Base-by-base conservation (phyloP, 2,888 invertebrate species). In the Spicauda simplicius region DNA sequence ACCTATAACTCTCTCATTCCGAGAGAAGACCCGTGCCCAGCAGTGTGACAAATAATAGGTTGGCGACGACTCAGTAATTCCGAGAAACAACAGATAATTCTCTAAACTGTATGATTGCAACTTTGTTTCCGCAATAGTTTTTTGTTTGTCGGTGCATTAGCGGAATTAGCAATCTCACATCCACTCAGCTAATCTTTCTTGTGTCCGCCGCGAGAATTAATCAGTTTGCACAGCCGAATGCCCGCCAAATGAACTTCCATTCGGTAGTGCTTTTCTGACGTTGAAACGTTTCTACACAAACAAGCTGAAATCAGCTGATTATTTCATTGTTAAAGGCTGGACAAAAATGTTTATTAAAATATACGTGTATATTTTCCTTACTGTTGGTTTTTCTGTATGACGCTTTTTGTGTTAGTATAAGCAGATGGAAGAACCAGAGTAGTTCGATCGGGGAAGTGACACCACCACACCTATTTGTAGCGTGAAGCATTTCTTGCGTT, bases 131-230 rank as follows among this genome's bases (percentile, higher is more conserved):
- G 14, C n/a, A 45, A 14, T 45, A n/a, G 14, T 25, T 45, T n/a
- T n/a, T 45, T 45, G 45, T 91, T 91, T 91, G 91, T 91, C 84
- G 78, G 82, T 89, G 92, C 92, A 92, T 92, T 92, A 92, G 90
- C 82, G 88, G 86, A 88, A 92, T 92, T 92, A 92, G 88, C 86
- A 91, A 91, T 92, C 90, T 90, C 91, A 87, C 87, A 88, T 85
- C 85, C 81, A 84, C 76, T 79, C 74, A 82, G 83, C 87, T 90
- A 87, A 91, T 91, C 88, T 88, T 88, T 90, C 89, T 88, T 83
- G 86, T 86, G 86, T 86, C 81, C 81, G 81, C 82, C 80, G 80
- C 80, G 85, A 81, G 85, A 88, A 91, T 91, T 91, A 91, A 92
- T 92, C 89, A 91, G 88, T 84, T 86, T 83, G 80, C 78, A 76